These are phyloP conservation scores for Dipodomys stephensi DNA, from an alignment of 2,113 vertebrate genomes.

Conservation along the genomic window DNA sequence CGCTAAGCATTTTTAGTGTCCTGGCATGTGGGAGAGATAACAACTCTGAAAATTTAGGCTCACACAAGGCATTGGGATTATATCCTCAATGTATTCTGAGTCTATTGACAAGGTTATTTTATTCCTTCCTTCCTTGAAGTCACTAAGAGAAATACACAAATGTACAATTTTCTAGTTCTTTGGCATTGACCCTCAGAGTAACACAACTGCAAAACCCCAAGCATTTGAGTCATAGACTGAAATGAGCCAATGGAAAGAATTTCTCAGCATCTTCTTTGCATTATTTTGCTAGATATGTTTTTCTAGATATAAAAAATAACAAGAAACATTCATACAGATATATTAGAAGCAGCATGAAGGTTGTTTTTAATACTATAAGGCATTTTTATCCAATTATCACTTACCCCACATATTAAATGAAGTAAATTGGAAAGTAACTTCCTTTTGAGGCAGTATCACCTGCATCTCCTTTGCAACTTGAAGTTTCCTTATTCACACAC, in stretches of 20 bases:
- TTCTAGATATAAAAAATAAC: not conserved
- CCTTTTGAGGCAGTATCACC: conserved; percentile 9
- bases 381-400: not conserved
- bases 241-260: not conserved
- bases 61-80: not conserved
- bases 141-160: not conserved
- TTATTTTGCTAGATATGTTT: not conserved
- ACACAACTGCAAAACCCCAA: not conserved
- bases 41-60: not conserved
- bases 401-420: conserved; percentile 5
- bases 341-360: not conserved
- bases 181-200: not conserved
- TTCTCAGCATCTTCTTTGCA: not conserved
- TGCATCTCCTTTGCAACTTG: conserved; percentile 40
- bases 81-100: not conserved
- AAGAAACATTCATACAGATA: not conserved
- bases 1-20: too few relatives aligned
- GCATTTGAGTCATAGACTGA: not conserved
- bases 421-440: conserved; percentile 10
- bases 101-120: not conserved
- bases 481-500: conserved; percentile 20
- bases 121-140: not conserved
- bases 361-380: not conserved
- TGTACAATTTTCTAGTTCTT: not conserved
- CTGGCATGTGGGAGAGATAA: not conserved